phyloP scores from a whole-genome alignment of 53 echinoderm and acorn worm genomes.

The Astropecten irregularis region DNA sequence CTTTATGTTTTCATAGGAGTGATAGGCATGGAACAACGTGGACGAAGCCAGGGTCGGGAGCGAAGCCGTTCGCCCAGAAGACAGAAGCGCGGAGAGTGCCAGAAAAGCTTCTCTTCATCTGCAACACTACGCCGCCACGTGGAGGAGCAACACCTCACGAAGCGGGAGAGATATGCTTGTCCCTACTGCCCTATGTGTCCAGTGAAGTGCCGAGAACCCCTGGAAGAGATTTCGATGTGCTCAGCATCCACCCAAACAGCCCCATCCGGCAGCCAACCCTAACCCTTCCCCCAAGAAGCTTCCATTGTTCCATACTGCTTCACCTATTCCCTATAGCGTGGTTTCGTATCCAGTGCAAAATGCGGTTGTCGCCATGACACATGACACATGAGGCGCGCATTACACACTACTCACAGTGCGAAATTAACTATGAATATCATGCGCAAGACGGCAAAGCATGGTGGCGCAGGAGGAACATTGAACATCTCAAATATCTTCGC shows the following conservation, averaged over 20 bases:
- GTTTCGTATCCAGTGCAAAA: too few species aligned
- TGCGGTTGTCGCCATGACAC: too few species aligned
- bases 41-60: background rate
- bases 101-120: background rate
- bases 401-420: too few species aligned
- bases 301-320: background rate
- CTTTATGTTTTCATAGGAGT: background rate
- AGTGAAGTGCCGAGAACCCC: constrained; percentile 3
- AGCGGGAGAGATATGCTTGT: background rate
- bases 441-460: too few species aligned
- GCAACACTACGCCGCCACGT: background rate
- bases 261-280: background rate
- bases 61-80: constrained; percentile 11
- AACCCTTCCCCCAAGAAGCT: background rate
- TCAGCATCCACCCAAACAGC: constrained; percentile 24
- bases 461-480: too few species aligned
- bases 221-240: constrained; percentile 1
- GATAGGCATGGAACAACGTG: background rate
- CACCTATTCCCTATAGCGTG: too few species aligned
- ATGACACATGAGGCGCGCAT: too few species aligned
- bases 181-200: constrained; percentile 6
- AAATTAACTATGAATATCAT: too few species aligned
- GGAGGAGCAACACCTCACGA: constrained; percentile 1
- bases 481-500: too few species aligned
- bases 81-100: constrained; percentile 1